Evolutionary conservation across 1,140 invertebrate genomes (phyloP).

Genomic region (Mactra quadrangularis): DNA sequence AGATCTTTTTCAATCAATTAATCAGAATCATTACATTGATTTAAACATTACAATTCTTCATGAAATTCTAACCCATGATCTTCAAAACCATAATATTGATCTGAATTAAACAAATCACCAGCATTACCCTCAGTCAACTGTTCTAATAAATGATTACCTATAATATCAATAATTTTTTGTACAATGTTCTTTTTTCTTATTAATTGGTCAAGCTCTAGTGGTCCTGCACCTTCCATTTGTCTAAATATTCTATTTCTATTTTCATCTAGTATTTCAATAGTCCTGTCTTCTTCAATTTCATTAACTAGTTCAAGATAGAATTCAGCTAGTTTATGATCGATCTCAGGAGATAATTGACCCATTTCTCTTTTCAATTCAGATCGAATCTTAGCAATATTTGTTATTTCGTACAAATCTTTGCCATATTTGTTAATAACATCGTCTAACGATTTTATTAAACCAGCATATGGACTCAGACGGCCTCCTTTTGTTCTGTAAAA

Average conservation of each 20-base stretch:
- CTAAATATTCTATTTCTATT: constrained; percentile 35
- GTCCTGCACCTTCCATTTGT: constrained; percentile 30
- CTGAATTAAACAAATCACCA: neutral
- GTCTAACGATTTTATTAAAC: constrained; percentile 49
- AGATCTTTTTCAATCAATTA: too few species aligned
- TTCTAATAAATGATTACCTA: constrained; percentile 40
- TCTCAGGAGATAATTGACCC: constrained; percentile 13
- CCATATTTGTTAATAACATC: constrained; percentile 41
- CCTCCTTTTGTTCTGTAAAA: constrained; percentile 46
- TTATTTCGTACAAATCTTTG: constrained; percentile 47
- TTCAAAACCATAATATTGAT: constrained; percentile 2
- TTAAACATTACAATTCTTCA: constrained; percentile 48
- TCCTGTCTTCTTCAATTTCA: constrained; percentile 51
- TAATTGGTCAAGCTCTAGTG: constrained; percentile 43
- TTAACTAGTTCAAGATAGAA: constrained; percentile 39
- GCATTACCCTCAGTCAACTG: constrained; percentile 29
- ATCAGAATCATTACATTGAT: too few species aligned
- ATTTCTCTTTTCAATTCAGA: constrained; percentile 9
- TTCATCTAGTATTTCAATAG: constrained; percentile 47
- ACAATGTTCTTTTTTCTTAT: constrained; percentile 51
- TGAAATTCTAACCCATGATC: constrained; percentile 44
- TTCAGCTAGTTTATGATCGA: constrained; percentile 27
- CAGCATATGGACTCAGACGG: constrained; percentile 44
- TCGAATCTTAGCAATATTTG: constrained; percentile 18
- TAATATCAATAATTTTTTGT: constrained; percentile 43